Evolutionary conservation across 2,888 invertebrate genomes (phyloP).

Genomic region (Leptinotarsa peninsularis): DNA sequence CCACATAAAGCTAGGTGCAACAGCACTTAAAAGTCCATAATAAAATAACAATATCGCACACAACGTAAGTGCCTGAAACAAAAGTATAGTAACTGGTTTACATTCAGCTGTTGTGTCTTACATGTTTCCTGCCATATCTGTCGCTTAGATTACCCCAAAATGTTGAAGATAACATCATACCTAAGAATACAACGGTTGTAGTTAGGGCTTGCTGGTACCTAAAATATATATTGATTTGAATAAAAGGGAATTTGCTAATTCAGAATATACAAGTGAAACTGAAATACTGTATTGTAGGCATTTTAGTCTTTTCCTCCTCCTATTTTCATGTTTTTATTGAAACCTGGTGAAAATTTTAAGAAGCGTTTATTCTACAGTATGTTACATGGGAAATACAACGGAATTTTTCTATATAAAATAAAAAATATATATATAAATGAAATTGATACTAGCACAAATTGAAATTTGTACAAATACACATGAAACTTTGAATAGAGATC

Average conservation of each 20-base stretch:
- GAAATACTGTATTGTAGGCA: no score
- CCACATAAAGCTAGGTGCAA: constrained; percentile 93
- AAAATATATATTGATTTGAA: neutral
- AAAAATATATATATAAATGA: no score
- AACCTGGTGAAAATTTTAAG: no score
- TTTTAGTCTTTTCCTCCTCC: no score
- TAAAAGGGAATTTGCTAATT: neutral
- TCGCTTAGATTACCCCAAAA: constrained; percentile 97
- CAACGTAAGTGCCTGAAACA: constrained; percentile 83
- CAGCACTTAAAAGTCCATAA: constrained; percentile 89
- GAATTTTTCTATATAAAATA: no score
- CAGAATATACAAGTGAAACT: no score
- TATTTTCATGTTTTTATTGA: no score
- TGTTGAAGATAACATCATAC: constrained; percentile 97
- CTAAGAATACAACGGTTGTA: constrained; percentile 93
- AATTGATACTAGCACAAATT: no score
- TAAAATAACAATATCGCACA: constrained; percentile 92
- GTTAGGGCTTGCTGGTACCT: constrained; percentile 92
- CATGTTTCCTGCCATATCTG: constrained; percentile 89
- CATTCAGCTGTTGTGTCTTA: constrained; percentile 62
- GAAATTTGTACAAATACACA: no score
- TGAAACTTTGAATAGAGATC: no score
- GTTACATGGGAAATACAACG: no score
- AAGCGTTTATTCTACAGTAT: no score
- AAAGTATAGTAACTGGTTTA: constrained; percentile 29